Conservation (phyloP, 2,797 vertebrate species). For the Huso huso region DNA sequence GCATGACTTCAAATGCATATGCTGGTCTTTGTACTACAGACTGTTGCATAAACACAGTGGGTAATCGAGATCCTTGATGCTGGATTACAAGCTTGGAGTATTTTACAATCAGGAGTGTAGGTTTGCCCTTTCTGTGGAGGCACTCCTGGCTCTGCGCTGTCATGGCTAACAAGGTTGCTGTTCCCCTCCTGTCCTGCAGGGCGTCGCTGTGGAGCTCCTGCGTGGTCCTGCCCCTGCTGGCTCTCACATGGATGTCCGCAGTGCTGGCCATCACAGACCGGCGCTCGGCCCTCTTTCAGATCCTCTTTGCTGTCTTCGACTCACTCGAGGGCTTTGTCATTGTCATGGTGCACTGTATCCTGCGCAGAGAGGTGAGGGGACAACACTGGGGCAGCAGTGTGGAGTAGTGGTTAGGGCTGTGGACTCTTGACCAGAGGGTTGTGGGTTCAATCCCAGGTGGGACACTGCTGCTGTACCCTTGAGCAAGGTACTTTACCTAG, state of each 20-base stretch:
- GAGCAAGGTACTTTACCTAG: too few species aligned
- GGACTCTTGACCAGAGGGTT: too few species aligned
- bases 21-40: too few species aligned
- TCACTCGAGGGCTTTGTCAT: slow-evolving; percentile 71
- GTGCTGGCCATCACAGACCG: slow-evolving; percentile 70
- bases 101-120: slow-evolving; percentile 3
- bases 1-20: too few species aligned
- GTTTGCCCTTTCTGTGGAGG: slow-evolving; percentile 25
- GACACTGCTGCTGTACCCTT: too few species aligned
- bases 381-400: too few species aligned
- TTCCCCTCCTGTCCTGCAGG: slow-evolving; percentile 44
- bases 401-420: too few species aligned
- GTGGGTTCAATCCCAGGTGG: too few species aligned
- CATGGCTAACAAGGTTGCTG: slow-evolving; percentile 13
- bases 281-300: slow-evolving; percentile 71
- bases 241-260: slow-evolving; percentile 72
- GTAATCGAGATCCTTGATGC: too few species aligned
- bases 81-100: too few species aligned
- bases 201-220: slow-evolving; percentile 73
- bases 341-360: slow-evolving; percentile 93
- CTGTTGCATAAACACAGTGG: too few species aligned
- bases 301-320: slow-evolving; percentile 69
- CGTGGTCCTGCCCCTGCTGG: slow-evolving; percentile 65
- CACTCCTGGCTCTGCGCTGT: neutral
- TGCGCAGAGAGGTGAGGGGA: slow-evolving; percentile 80